Conservation (phyloP, 1,140 invertebrate genomes). For the Lepidurus couesii region DNA sequence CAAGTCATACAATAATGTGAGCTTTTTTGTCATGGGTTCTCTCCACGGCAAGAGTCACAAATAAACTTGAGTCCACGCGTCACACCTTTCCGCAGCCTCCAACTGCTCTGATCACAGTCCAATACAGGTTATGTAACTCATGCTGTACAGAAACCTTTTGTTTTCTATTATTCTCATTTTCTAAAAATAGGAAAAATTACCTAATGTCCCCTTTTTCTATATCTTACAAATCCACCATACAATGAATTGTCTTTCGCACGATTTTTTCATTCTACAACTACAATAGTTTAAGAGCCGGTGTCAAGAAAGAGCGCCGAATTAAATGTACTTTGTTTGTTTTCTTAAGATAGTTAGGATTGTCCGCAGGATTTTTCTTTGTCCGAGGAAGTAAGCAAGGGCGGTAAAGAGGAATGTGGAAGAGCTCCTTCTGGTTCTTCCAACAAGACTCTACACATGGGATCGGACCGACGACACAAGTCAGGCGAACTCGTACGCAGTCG, state of each 20-base stretch:
- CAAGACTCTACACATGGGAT: conserved; percentile 5
- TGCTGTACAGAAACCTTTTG: conserved; percentile 13
- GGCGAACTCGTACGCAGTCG: conserved; percentile 56
- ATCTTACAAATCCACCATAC: background rate
- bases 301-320: background rate
- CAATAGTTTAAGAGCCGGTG: background rate
- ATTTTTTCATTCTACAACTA: background rate
- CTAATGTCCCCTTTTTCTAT: background rate
- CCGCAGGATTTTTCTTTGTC: background rate
- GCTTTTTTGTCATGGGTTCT: conserved; percentile 18
- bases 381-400: background rate
- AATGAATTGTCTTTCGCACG: background rate
- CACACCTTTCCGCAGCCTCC: background rate
- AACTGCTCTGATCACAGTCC: conserved; percentile 11
- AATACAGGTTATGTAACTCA: conserved; percentile 13
- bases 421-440: background rate
- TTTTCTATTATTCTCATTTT: background rate
- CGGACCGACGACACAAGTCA: conserved; percentile 45
- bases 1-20: conserved; percentile 10
- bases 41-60: background rate
- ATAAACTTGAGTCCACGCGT: background rate
- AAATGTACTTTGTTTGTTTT: background rate
- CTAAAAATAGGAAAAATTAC: background rate
- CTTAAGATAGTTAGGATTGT: background rate
- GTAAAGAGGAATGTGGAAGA: background rate